phyloP scores from a whole-genome alignment of 2,113 vertebrate species.

The Scolopax mira region DNA sequence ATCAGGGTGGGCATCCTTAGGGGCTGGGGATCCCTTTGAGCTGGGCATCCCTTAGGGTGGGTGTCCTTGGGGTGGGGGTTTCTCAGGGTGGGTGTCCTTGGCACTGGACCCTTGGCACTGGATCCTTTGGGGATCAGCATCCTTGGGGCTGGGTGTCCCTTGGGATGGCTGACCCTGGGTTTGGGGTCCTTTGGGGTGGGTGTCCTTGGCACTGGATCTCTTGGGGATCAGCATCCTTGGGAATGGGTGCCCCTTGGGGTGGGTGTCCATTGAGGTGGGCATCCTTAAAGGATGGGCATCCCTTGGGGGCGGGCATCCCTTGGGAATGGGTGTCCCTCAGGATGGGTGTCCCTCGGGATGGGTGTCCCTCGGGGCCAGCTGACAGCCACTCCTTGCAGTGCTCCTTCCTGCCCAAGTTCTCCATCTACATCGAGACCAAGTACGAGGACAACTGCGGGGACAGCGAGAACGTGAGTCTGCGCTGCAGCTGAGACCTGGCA shows the following conservation, averaged over 20 bases:
- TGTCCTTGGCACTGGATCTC: neutral
- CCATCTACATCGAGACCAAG: conserved; percentile 80
- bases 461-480: conserved; percentile 69
- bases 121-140: too few species aligned
- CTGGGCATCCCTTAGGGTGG: neutral
- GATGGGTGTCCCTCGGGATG: neutral
- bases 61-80: too few species aligned
- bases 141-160: too few species aligned
- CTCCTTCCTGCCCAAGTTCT: conserved; percentile 81
- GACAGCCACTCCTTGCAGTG: conserved; percentile 45
- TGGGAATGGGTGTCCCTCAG: neutral
- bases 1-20: neutral
- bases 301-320: neutral
- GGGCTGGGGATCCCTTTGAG: too few species aligned
- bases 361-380: neutral
- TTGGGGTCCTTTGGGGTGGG: too few species aligned
- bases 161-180: too few species aligned
- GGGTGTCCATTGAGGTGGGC: neutral
- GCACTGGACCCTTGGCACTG: too few species aligned
- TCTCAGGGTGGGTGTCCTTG: too few species aligned
- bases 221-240: neutral
- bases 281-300: too few species aligned
- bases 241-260: too few species aligned
- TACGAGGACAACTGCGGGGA: conserved; percentile 78
- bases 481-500: neutral